A percentile compares a stretch with the other conserved stretches of the same genome.
Evolutionary conservation across 2,888 invertebrate species (phyloP).

Genomic region (Philereme transversata): DNA sequence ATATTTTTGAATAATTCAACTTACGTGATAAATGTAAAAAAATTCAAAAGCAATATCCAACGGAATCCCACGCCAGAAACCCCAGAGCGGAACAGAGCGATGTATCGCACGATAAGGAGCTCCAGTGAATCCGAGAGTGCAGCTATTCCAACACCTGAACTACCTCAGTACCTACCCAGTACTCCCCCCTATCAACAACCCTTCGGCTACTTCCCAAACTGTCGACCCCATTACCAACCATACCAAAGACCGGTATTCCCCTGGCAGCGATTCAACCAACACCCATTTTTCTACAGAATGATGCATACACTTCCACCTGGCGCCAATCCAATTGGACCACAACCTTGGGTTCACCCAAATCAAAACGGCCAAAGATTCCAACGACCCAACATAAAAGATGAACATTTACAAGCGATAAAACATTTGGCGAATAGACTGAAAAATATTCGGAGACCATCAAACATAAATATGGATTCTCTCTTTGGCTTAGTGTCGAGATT

Average conservation of each 20-base stretch:
- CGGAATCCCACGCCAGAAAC: neutral
- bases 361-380: neutral
- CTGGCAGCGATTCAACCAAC: constrained; percentile 19
- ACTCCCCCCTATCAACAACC: constrained; percentile 11
- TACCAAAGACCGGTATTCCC: constrained; percentile 13
- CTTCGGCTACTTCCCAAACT: constrained; percentile 1
- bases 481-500: constrained; percentile 56
- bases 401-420: constrained; percentile 15
- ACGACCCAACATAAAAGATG: neutral
- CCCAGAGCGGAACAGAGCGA: constrained; percentile 2
- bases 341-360: neutral
- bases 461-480: constrained; percentile 42
- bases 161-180: constrained; percentile 9
- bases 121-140: constrained; percentile 18
- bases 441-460: neutral
- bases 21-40: constrained; percentile 60
- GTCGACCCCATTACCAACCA: constrained; percentile 7
- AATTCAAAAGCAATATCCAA: constrained; percentile 16
- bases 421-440: constrained; percentile 8
- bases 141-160: constrained; percentile 7
- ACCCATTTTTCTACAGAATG: constrained; percentile 16
- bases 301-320: constrained; percentile 10
- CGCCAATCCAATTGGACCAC: neutral
- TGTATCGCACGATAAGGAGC: constrained; percentile 6
- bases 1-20: constrained; percentile 56